These are phyloP conservation scores for Perithous albicinctus DNA, from an alignment of 2,888 invertebrate species.

Conservation along the genomic window DNA sequence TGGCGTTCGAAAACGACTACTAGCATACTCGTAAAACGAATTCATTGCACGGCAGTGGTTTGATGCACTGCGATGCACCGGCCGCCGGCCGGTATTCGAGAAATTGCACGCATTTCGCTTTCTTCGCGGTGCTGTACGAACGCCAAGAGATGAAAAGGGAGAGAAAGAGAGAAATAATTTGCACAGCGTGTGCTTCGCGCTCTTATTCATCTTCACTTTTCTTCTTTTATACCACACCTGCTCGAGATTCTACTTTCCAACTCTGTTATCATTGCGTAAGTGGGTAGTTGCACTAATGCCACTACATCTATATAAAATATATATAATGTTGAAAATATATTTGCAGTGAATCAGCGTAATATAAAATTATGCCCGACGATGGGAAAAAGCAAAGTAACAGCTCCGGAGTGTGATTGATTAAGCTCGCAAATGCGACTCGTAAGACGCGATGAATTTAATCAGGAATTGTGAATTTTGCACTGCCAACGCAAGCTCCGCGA, in stretches of 20 bases:
- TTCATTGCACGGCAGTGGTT: conserved; percentile 63
- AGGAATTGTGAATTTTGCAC: conserved; percentile 31
- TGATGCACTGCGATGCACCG: conserved; percentile 12
- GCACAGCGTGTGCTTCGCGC: conserved; percentile 39
- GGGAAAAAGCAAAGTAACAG: conserved; percentile 20
- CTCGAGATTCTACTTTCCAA: conserved; percentile 62
- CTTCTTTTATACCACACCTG: conserved; percentile 51
- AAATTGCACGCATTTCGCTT: conserved; percentile 64
- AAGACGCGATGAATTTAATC: conserved; percentile 28
- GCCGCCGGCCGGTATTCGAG: conserved; percentile 34
- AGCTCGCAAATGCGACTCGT: conserved; percentile 14
- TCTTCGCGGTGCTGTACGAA: conserved; percentile 35
- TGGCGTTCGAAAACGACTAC: conserved; percentile 36
- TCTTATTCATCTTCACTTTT: conserved; percentile 63
- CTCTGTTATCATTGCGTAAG: conserved; percentile 51
- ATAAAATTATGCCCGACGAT: conserved; percentile 23
- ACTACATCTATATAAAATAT: not conserved
- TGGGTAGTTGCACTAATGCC: not conserved
- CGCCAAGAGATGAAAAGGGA: conserved; percentile 19
- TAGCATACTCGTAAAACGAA: conserved; percentile 45
- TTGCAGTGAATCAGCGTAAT: conserved; percentile 34
- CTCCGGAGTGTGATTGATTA: conserved; percentile 34
- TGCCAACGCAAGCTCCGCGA: not conserved
- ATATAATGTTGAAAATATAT: not conserved
- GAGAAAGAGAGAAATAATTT: conserved; percentile 57